Base-by-base conservation (phyloP, 1,140 invertebrate genomes). In the Panagrolaimus sp. region DNA sequence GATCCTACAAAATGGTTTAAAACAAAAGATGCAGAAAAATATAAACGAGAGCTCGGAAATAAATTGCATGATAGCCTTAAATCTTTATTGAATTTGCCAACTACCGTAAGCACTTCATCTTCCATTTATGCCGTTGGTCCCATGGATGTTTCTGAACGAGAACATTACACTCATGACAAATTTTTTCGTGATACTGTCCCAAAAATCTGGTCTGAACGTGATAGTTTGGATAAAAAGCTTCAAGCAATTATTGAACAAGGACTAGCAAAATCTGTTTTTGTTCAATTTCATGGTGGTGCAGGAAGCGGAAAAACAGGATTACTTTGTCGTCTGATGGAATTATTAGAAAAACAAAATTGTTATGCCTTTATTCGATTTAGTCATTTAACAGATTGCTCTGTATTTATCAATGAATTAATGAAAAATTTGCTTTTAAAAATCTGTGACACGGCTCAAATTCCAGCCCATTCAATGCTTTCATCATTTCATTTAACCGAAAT, bases 351-450 rank as follows among this genome's bases (percentile, higher is more conserved):
- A 20, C 51, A 74, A 47, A 13, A 67, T n/a, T 73, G 72, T 20
- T 62, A 65, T 42, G 72, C 70, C 14, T 63, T 75, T 27, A 47
- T 62, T 16, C 61, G 74, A 25, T 76, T 74, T 51, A 43, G 62
- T 42, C 47, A 70, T 65, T 46, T 76, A 16, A 68, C 74, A 0
- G 74, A 78, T 61, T 48, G 71, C 20, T 68, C 74, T 27, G 44
- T 75, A 1, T 76, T 78, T 48, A 73, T 72, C 8, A 76, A 76
- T 48, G 74, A 76, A 69, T 23, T 76, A 27, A 20, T 76, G n/a
- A 38, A 63, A 42, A 78, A 70, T 45, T 62, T 74, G 9, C 79
- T 76, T 62, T 46, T 76, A 16, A 70, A 62, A n/a, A 44, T 67
- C 31, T 43, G 67, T 74, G 38, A 45, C 63, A 57, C 20, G 27